Conservation (phyloP, 2,888 invertebrate species). For the Cylloceria caligata region DNA sequence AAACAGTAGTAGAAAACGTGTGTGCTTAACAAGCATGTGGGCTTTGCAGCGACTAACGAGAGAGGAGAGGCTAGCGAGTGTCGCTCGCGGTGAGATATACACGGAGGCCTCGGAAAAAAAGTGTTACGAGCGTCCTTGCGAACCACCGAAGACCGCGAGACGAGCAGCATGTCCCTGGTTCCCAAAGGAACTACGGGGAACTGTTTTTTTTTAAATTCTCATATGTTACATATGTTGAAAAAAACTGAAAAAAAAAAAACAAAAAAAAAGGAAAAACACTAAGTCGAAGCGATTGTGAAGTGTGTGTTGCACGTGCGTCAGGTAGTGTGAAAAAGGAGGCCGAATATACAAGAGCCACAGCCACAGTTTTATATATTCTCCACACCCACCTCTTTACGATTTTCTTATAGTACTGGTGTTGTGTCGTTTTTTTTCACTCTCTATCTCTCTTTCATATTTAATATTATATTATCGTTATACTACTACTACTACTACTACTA, state of each 20-base stretch:
- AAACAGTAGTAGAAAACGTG: conserved; percentile 72
- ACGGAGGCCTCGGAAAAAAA: conserved; percentile 5
- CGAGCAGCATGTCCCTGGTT: conserved; percentile 16
- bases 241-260: conserved; percentile 1
- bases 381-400: conserved; percentile 62
- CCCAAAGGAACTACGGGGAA: not conserved
- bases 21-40: conserved; percentile 84
- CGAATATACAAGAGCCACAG: conserved; percentile 51
- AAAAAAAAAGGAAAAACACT: conserved; percentile 14
- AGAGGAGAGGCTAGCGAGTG: conserved; percentile 62
- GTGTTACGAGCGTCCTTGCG: conserved; percentile 40
- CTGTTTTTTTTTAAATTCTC: conserved; percentile 26
- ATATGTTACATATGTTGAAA: conserved; percentile 8
- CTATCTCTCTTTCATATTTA: conserved; percentile 55
- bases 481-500: conserved; percentile 52
- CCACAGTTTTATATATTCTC: conserved; percentile 58
- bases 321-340: conserved; percentile 65
- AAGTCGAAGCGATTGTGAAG: conserved; percentile 55
- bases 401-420: conserved; percentile 66
- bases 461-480: conserved; percentile 49
- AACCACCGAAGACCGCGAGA: conserved; percentile 24
- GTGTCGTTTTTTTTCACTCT: conserved; percentile 55
- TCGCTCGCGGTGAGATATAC: conserved; percentile 38
- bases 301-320: conserved; percentile 71
- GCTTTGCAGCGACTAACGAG: conserved; percentile 85